A percentile compares a stretch with the other conserved stretches of the same genome.
phyloP scores from a whole-genome alignment of 2,888 invertebrate genomes.

The Eurytoma adleriae region DNA sequence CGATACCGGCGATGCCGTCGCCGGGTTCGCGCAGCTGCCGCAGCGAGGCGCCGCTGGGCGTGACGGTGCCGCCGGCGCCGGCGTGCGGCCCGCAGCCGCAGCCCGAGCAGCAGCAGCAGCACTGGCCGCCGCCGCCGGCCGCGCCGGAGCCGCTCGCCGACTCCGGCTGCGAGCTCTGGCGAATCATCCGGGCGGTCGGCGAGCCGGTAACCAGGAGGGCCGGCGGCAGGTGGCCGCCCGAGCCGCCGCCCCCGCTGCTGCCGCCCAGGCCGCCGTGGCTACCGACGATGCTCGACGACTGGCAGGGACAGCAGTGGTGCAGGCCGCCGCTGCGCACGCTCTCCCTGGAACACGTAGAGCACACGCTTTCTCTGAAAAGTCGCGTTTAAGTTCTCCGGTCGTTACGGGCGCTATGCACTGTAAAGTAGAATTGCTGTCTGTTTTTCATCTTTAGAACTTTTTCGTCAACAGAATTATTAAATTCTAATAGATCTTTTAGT shows the following conservation, averaged over 20 bases:
- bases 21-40: conserved; percentile 89
- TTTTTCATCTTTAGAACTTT: too few relatives aligned
- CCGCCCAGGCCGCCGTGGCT: conserved; percentile 4
- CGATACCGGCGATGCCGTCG: conserved; percentile 95
- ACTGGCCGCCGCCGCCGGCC: conserved; percentile 82
- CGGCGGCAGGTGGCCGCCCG: conserved; percentile 78
- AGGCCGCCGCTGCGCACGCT: conserved; percentile 71
- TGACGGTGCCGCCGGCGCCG: conserved; percentile 78
- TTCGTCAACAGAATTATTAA: too few relatives aligned
- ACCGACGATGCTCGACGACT: conserved; percentile 75
- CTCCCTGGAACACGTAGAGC: conserved; percentile 66
- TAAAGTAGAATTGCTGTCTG: not conserved
- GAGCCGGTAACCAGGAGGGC: conserved; percentile 85
- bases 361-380: conserved; percentile 33
- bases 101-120: conserved; percentile 74
- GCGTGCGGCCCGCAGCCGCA: conserved; percentile 77
- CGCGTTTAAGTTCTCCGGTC: not conserved
- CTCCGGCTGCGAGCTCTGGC: conserved; percentile 92
- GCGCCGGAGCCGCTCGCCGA: conserved; percentile 79
- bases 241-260: conserved; percentile 25
- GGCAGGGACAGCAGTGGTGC: conserved; percentile 80
- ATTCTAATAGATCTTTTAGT: too few relatives aligned
- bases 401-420: not conserved
- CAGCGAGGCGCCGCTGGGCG: conserved; percentile 88
- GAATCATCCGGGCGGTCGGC: conserved; percentile 87